phyloP scores from a whole-genome alignment of 53 echinoderm and acorn worm species.

The Mesocentrotus franciscanus region DNA sequence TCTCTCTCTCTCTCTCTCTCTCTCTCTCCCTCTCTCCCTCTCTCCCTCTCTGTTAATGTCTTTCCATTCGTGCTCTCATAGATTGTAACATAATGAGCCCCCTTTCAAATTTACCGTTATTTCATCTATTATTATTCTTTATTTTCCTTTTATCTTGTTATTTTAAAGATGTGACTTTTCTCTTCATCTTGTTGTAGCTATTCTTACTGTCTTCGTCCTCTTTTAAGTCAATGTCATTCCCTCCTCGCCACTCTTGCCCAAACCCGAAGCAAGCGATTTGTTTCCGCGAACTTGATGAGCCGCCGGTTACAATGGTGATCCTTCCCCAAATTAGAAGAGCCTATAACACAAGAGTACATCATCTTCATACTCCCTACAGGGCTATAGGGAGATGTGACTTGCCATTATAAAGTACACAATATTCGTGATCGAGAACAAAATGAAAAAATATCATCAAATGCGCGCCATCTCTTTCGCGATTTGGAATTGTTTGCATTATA shows the following conservation, averaged over 20 bases:
- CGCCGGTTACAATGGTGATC: not conserved
- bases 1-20: slow-evolving; percentile 43
- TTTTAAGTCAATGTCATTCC: not conserved
- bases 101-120: not conserved
- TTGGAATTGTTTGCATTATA: slow-evolving; percentile 34
- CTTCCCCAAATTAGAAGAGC: not conserved
- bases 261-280: not conserved
- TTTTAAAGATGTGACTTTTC: not conserved
- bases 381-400: not conserved
- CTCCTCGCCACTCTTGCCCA: not conserved
- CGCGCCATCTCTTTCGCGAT: not conserved
- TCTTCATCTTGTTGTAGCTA: not conserved
- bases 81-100: not conserved
- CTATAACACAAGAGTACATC: not conserved
- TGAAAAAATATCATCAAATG: not conserved
- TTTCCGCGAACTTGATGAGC: not conserved
- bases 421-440: not conserved
- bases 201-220: not conserved
- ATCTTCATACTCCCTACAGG: not conserved
- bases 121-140: not conserved
- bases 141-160: not conserved
- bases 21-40: slow-evolving; percentile 11
- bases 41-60: slow-evolving; percentile 16
- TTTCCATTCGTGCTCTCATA: not conserved
- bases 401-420: slow-evolving; percentile 2